These are phyloP conservation scores for Phalanger gymnotis DNA, from an alignment of 2,797 vertebrate genomes.

Conservation along the genomic window DNA sequence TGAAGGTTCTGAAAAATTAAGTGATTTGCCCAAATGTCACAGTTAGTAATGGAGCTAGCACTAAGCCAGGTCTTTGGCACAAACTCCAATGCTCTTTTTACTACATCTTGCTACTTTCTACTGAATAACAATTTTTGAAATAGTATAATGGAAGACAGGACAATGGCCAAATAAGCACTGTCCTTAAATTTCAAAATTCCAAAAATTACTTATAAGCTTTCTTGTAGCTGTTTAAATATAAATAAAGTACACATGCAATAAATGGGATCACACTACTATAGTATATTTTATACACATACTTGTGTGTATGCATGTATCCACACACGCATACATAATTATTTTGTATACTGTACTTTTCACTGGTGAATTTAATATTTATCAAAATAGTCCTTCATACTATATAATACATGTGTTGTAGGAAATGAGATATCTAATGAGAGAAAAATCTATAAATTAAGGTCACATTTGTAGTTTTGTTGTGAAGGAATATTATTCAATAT, in stretches of 20 bases:
- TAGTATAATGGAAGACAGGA: conserved; percentile 25
- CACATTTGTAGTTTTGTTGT: neutral
- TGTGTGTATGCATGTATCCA: neutral
- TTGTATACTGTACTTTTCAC: neutral
- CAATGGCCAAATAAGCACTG: neutral
- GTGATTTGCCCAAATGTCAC: neutral
- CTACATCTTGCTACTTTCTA: neutral
- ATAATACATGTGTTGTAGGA: neutral
- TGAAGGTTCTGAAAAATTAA: neutral
- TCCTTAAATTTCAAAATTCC: conserved; percentile 36
- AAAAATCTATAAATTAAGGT: conserved; percentile 20
- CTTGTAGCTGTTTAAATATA: conserved; percentile 20
- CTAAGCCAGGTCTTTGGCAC: neutral
- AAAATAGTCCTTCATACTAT: neutral
- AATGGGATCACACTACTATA: neutral
- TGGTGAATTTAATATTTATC: neutral
- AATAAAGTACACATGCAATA: conserved; percentile 2
- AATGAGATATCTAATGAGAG: neutral
- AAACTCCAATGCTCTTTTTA: neutral
- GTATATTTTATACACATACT: neutral
- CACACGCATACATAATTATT: too few relatives aligned
- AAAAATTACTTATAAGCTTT: conserved; percentile 5
- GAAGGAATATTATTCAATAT: neutral
- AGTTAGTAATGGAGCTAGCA: neutral
- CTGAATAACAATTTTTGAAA: neutral